Evolutionary conservation across 2,888 invertebrate species (phyloP).

Genomic region (Amiota mariae): DNA sequence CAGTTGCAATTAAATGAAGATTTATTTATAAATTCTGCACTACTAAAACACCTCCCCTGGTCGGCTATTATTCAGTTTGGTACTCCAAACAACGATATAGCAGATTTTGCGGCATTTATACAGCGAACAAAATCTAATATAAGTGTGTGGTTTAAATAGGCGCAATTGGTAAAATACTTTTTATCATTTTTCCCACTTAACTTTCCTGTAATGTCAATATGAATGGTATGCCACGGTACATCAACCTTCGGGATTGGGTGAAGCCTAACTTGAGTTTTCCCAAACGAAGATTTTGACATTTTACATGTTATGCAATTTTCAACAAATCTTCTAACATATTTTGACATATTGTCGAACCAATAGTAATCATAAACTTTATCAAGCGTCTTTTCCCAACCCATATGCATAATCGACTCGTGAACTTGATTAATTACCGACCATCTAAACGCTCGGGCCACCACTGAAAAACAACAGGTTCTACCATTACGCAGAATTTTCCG

Average conservation of each 20-base stretch:
- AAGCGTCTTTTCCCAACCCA: slow-evolving; percentile 34
- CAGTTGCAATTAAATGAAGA: slow-evolving; percentile 40
- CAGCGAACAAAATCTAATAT: slow-evolving; percentile 30
- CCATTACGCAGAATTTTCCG: slow-evolving; percentile 23
- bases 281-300: slow-evolving; percentile 8
- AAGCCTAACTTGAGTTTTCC: slow-evolving; percentile 4
- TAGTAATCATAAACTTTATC: slow-evolving; percentile 30
- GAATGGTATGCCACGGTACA: slow-evolving; percentile 27
- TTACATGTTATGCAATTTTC: slow-evolving; percentile 31
- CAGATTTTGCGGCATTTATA: slow-evolving; percentile 22
- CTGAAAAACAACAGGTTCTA: slow-evolving; percentile 18
- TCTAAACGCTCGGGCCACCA: slow-evolving; percentile 33
- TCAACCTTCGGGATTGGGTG: slow-evolving; percentile 18
- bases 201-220: slow-evolving; percentile 26
- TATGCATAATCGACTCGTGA: slow-evolving; percentile 34
- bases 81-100: slow-evolving; percentile 28
- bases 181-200: slow-evolving; percentile 17
- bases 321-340: slow-evolving; percentile 18
- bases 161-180: slow-evolving; percentile 29
- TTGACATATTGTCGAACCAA: slow-evolving; percentile 18
- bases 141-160: slow-evolving; percentile 15
- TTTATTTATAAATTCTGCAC: slow-evolving; percentile 33
- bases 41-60: slow-evolving; percentile 35
- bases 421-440: slow-evolving; percentile 34
- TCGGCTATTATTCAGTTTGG: slow-evolving; percentile 35